Evolutionary conservation across 2,888 invertebrate species (phyloP).

Genomic region (Meteorus cinctellus): DNA sequence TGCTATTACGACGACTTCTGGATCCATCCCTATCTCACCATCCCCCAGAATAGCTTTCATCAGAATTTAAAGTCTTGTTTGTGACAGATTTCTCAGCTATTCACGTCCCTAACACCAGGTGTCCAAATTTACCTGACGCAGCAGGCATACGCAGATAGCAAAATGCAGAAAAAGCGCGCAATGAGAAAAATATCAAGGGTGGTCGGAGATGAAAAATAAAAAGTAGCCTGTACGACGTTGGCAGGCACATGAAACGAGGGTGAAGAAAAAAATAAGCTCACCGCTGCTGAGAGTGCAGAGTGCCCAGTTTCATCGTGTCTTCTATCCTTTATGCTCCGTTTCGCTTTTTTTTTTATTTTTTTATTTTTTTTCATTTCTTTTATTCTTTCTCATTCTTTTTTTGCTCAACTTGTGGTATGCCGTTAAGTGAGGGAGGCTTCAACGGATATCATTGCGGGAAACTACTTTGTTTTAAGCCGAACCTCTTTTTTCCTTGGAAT

Average conservation of each 20-base stretch:
- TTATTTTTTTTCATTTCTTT: slow-evolving; percentile 7
- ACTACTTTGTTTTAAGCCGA: slow-evolving; percentile 61
- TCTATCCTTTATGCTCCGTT: slow-evolving; percentile 19
- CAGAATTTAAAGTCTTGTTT: slow-evolving; percentile 49
- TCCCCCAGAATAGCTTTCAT: slow-evolving; percentile 21
- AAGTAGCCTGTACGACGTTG: slow-evolving; percentile 31
- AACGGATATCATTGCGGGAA: slow-evolving; percentile 57
- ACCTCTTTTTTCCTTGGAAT: slow-evolving; percentile 59
- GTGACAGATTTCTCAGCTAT: slow-evolving; percentile 49
- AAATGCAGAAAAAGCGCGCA: background rate
- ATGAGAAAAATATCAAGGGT: slow-evolving; percentile 21
- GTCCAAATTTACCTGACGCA: slow-evolving; percentile 44
- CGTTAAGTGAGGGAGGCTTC: slow-evolving; percentile 42
- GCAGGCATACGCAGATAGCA: slow-evolving; percentile 45
- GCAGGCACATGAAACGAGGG: slow-evolving; percentile 14
- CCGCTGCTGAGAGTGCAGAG: slow-evolving; percentile 26
- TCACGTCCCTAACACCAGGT: slow-evolving; percentile 27
- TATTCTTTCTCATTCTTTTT: slow-evolving; percentile 2
- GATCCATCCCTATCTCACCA: background rate
- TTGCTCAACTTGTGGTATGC: slow-evolving; percentile 32
- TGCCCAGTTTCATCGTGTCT: slow-evolving; percentile 37
- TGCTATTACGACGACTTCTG: background rate
- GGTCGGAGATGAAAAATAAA: slow-evolving; percentile 28
- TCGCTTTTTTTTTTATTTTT: slow-evolving; percentile 10
- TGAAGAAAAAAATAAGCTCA: slow-evolving; percentile 10